phyloP scores from a whole-genome alignment of 1,140 invertebrate genomes.

The Drosophila bocki region DNA sequence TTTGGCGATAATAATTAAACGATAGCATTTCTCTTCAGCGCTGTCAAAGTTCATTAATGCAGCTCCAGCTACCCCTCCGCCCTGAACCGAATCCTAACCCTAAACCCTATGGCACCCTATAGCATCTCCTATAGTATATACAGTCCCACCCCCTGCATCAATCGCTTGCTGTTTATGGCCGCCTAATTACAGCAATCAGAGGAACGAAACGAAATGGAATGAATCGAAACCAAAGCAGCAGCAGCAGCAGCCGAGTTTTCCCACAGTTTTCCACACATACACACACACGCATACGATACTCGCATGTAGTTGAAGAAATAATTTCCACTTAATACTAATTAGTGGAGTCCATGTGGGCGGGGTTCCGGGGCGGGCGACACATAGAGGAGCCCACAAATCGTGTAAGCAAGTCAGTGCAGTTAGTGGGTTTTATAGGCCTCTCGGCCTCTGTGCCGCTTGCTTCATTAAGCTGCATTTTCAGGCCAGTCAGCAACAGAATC shows the following conservation, averaged over 20 bases:
- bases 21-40: constrained; percentile 51
- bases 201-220: constrained; percentile 51
- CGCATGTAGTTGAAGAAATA: constrained; percentile 73
- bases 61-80: neutral
- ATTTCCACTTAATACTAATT: constrained; percentile 83
- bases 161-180: constrained; percentile 49
- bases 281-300: constrained; percentile 7
- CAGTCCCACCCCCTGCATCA: constrained; percentile 20
- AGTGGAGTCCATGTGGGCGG: constrained; percentile 55
- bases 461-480: constrained; percentile 79
- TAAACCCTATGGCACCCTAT: constrained; percentile 2
- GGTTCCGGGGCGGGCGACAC: constrained; percentile 1
- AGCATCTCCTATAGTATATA: constrained; percentile 1
- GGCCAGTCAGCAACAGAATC: constrained; percentile 72
- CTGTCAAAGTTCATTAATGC: constrained; percentile 66
- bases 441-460: constrained; percentile 61
- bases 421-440: constrained; percentile 77
- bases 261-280: constrained; percentile 51
- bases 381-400: constrained; percentile 50
- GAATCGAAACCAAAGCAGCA: constrained; percentile 35
- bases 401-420: constrained; percentile 74
- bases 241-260: constrained; percentile 44
- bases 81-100: neutral
- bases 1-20: constrained; percentile 76
- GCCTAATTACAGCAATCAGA: constrained; percentile 70